Base-by-base conservation (phyloP, 2,113 vertebrate genomes). In the Catharus minimus region DNA sequence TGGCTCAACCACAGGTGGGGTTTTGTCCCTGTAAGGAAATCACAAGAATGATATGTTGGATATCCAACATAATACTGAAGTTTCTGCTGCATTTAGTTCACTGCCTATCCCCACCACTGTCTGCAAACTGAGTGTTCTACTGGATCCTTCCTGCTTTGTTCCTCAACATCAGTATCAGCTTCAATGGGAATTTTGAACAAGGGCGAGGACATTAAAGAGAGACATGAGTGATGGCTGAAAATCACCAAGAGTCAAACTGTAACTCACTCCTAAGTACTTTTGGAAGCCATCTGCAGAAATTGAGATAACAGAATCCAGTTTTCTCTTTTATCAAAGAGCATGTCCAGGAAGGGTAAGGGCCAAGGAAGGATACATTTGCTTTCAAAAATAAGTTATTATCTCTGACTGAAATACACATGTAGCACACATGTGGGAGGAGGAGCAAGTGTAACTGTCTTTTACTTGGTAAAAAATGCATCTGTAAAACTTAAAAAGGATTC, bases 311-410 rank as follows among this genome's bases (percentile, higher is more conserved):
- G 66, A 84, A 92, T 78, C 30, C 77, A 75, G 83, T 92, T 87
- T 94, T 90, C 38, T 84, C 66, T 72, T 76, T 46, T 94, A 89
- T 81, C 81, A 79, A 86, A 94, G 77, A 75, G 41, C 62, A 18
- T 86, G 84, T 82, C 92, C 81, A 82, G 87, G 77, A 92, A 82
- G 66, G 74, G 57, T 87, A 79, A 82, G 26, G 55, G 26, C 71
- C 93, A 72, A 87, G 71, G 81, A 95, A 30, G 46, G 72, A 92
- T 82, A 78, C 26, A 82, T 92, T 90, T 83, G 50, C 74, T 93
- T 95, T 93, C 94, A 93, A 55, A 84, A 89, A 44, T 92, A 89
- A 91, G 43, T 87, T 82, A 85, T 90, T 86, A 74, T 76, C 72
- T 88, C 38, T 68, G 62, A 43, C 65, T 81, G 87, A 89, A 82